Evolutionary conservation across 2,888 invertebrate species (phyloP), one percentile per base, ranked within the genome.

Genomic region (Cerastis rubricosa): DNA sequence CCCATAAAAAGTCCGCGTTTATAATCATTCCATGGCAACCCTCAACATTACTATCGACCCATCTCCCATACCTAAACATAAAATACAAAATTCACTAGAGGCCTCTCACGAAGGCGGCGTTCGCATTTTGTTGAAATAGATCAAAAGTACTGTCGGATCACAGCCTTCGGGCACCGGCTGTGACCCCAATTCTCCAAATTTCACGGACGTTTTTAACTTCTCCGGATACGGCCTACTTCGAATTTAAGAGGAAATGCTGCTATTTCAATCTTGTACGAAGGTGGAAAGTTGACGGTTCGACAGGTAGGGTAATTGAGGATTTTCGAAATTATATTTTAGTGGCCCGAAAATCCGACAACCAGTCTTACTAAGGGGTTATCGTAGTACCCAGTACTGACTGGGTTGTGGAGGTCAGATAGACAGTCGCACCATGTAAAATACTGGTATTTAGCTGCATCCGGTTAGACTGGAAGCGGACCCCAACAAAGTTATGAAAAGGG

Each of bases 71-170:
- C 19, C 19, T 19, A 19, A 19, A 29, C 29, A 59, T 51, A 54
- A n/a, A 59, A 59, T 63, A 63, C 57, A 25, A 43, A 35, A 59
- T 43, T 59, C 45, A 5, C 17, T 35, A 25, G 40, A 68, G 43
- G 4, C 65, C 22, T 71, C 22, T 8, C 6, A 51, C 19, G n/a
- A 65, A 61, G 35, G 35, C 67, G 40, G 64, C 57, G 12, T 72
- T 71, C 25, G n/a, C 35, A 76, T 22, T 78, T 71, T 51, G 25
- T 64, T 54, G n/a, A 70, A 76, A 85, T 79, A 71, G 61, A 87
- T 85, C 80, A 67, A 72, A 78, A 74, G 12, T 69, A 77, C 72
- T 68, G 45, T 29, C 64, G 35, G 19, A 66, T 61, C 65, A 25
- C 54, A 69, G 64, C 65, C 59, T 68, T 66, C 45, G 45, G 43